These are phyloP conservation scores for Nemoura dubitans DNA, from an alignment of 2,888 invertebrate genomes.

Conservation along the genomic window DNA sequence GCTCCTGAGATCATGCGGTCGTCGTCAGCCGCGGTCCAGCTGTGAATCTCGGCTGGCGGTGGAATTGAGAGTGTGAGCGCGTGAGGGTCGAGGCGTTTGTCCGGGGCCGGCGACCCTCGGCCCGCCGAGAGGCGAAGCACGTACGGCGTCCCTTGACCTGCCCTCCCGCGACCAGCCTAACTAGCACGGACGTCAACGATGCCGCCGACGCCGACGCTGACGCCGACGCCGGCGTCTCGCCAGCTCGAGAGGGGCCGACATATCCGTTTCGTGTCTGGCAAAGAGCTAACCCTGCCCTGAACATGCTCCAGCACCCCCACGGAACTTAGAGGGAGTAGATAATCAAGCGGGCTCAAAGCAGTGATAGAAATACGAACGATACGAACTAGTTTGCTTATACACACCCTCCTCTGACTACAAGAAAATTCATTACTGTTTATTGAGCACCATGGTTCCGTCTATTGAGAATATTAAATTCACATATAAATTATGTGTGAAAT, in stretches of 20 bases:
- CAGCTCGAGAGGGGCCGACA: not conserved
- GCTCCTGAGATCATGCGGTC: not conserved
- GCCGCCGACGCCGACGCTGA: not conserved
- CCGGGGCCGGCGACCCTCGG: not conserved
- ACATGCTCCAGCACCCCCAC: not conserved
- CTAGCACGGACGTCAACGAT: not conserved
- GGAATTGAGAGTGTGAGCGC: not conserved
- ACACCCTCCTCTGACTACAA: not conserved
- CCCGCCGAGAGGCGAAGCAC: not conserved
- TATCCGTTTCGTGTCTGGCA: not conserved
- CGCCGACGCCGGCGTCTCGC: not conserved
- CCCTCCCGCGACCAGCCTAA: not conserved
- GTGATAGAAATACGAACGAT: not conserved
- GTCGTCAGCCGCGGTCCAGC: not conserved
- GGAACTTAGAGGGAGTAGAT: not conserved
- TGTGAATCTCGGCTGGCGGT: not conserved
- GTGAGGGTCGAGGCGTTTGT: conserved; percentile 7
- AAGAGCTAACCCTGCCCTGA: not conserved
- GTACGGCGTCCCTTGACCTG: not conserved
- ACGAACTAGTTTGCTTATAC: too few relatives aligned
- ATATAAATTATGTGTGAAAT: not conserved
- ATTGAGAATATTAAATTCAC: not conserved
- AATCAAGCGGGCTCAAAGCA: not conserved
- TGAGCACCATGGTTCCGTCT: not conserved
- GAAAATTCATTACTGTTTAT: not conserved